These are phyloP conservation scores for Phoenicopterus ruber DNA, from an alignment of 2,113 vertebrate genomes.

Conservation along the genomic window DNA sequence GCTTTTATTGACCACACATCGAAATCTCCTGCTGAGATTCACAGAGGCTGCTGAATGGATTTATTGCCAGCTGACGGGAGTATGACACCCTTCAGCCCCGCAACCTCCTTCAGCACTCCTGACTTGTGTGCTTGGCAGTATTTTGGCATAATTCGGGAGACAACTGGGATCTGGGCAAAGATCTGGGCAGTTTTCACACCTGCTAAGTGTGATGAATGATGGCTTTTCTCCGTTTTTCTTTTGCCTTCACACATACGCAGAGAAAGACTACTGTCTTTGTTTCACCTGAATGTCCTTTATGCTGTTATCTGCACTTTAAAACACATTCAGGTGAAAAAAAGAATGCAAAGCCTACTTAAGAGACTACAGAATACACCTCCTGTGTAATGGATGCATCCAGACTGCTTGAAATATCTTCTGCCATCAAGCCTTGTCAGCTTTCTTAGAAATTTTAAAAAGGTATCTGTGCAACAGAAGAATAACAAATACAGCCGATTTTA, in stretches of 20 bases:
- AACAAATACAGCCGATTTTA: neutral
- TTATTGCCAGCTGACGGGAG: neutral
- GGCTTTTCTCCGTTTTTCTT: neutral
- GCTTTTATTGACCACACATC: neutral
- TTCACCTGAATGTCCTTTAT: neutral
- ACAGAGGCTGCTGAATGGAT: neutral
- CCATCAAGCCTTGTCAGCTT: neutral
- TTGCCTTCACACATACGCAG: neutral
- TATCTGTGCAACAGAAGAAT: neutral
- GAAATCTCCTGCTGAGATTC: neutral
- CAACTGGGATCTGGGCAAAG: neutral
- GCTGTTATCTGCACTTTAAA: neutral
- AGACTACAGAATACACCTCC: neutral
- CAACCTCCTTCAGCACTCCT: neutral
- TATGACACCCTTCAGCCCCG: neutral
- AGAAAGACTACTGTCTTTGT: neutral
- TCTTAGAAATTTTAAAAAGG: neutral
- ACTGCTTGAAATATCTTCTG: neutral
- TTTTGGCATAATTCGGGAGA: neutral
- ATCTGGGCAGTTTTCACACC: neutral
- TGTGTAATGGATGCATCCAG: neutral
- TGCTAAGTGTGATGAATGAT: neutral
- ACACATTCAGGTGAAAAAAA: neutral
- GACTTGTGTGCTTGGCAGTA: neutral
- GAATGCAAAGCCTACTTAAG: neutral